Base-by-base conservation (phyloP, 2,888 invertebrate genomes). In the Allygus modestus region DNA sequence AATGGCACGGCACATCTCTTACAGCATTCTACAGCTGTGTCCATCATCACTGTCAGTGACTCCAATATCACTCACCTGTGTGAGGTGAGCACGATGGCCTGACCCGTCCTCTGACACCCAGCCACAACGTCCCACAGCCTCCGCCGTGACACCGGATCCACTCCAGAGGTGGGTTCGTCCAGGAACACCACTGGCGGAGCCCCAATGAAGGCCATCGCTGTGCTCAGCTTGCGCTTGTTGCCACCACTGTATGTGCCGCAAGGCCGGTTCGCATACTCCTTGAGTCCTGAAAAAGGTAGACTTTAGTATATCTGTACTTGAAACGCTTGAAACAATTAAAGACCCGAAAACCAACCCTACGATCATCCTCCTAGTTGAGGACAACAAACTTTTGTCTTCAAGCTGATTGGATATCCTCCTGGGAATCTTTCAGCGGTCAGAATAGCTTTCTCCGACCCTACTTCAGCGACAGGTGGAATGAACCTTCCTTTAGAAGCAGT, bases 121-220 rank as follows among this genome's bases (percentile, higher is more conserved):
- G 93, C 92, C 33, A 97, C 92, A 15, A 95, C 94, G 88, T 95
- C 92, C 97, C 97, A 97, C 20, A 97, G 92, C 85, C 95, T 93
- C 81, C 97, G 92, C 88, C 96, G 94, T 1, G 97, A 95, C 0
- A 94, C 95, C 0, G 96, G 95, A 89, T 97, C 96, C 91, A 96
- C 95, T 69, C 96, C 96, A 91, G 91, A 91, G 5, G 91, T 91
- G 12, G 91, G 91, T 87, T 91, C 90, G 43, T 88, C 95, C 77
- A 95, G 91, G 89, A 94, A 94, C 71, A 95, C 92, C 0, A 95
- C 92, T 0, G 93, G 92, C 0, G 95, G 94, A 86, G 92, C 92
- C 0, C 95, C 95, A 84, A 95, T 91, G 85, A 95, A 91, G 0
- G 95, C 93, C 69, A 95, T 91, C 0, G 95, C 95, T 9, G 95